A percentile compares a stretch with the other conserved stretches of the same genome.
Evolutionary conservation across 2,113 vertebrate species (phyloP).

Genomic region (Apeltes quadracus): DNA sequence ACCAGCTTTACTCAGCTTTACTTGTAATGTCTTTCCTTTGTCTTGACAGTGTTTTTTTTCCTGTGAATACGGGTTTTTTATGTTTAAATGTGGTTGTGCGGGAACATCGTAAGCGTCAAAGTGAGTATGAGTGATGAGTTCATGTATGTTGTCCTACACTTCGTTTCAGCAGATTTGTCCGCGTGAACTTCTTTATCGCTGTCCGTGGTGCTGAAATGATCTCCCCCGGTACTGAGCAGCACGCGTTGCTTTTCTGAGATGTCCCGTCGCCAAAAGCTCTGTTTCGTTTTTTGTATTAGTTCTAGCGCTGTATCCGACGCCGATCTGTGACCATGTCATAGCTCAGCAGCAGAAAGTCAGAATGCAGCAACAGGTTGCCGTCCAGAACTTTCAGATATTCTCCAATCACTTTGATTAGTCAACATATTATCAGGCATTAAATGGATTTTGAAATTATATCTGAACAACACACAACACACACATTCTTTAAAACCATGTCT

Average conservation of each 20-base stretch:
- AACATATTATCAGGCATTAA: neutral
- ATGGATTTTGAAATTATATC: neutral
- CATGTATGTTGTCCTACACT: neutral
- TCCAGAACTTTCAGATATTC: constrained; percentile 11
- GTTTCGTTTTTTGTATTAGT: neutral
- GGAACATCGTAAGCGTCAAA: neutral
- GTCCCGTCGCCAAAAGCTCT: neutral
- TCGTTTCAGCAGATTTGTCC: neutral
- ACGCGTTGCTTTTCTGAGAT: neutral
- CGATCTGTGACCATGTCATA: neutral
- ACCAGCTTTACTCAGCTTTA: too few species aligned
- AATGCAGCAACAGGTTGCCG: constrained; percentile 54
- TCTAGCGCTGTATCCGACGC: neutral
- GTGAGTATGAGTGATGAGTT: constrained; percentile 2
- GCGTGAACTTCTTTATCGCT: constrained; percentile 24
- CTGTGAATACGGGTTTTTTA: neutral
- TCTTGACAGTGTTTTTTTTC: neutral
- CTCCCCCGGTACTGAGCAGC: neutral
- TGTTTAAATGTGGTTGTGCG: neutral
- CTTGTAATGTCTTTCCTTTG: neutral
- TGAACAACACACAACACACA: constrained; percentile 11
- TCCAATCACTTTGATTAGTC: neutral
- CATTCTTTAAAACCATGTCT: neutral
- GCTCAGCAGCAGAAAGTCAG: constrained; percentile 21
- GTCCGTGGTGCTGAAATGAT: constrained; percentile 72